Conservation (phyloP, 2,797 vertebrate genomes). For the Paguma larvata region DNA sequence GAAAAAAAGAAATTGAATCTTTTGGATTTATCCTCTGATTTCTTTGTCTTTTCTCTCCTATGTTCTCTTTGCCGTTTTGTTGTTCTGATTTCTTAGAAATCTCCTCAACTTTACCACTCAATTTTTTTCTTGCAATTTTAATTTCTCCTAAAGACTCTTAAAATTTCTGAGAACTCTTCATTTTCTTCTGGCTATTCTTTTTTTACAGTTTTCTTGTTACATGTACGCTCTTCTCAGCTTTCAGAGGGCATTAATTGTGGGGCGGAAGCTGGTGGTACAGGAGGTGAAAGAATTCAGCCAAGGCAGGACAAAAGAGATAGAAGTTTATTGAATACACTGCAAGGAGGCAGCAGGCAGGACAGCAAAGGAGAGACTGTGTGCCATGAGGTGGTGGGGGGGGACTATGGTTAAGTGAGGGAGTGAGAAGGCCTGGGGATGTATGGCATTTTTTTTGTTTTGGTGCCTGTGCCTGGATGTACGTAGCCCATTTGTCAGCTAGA, state of each 20-base stretch:
- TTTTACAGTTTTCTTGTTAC: not conserved
- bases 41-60: not conserved
- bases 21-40: not conserved
- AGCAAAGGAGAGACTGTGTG: not conserved
- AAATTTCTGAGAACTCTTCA: not conserved
- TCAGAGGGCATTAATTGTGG: not conserved
- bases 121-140: not conserved
- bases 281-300: not conserved
- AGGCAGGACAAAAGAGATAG: not conserved
- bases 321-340: not conserved
- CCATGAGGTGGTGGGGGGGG: not conserved
- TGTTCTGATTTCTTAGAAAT: not conserved
- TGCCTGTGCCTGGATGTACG: not conserved
- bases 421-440: not conserved
- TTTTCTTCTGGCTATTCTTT: not conserved
- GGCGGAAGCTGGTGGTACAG: too few relatives aligned
- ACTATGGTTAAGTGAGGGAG: not conserved
- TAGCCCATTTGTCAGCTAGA: not conserved
- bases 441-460: not conserved
- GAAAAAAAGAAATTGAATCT: not conserved
- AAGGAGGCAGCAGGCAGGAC: not conserved
- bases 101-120: not conserved
- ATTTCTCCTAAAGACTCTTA: not conserved
- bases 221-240: not conserved
- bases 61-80: not conserved